Conservation (phyloP, 2,797 vertebrate genomes). For the Momotus momota region DNA sequence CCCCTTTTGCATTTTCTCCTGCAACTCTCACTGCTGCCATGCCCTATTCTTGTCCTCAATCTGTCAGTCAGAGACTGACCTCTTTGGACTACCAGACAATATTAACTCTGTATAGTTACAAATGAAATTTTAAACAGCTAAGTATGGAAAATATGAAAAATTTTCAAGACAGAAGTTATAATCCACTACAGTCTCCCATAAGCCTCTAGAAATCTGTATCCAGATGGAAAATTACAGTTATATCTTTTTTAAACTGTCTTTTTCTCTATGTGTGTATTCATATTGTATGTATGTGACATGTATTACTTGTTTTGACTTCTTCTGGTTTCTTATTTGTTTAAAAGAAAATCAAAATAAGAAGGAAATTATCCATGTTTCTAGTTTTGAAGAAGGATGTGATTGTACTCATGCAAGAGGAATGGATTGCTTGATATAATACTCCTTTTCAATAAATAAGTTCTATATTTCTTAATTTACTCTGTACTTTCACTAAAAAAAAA, state of each 20-base stretch:
- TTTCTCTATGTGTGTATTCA: neutral
- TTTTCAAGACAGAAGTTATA: slow-evolving; percentile 2
- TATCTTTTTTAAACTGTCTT: neutral
- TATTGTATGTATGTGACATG: neutral
- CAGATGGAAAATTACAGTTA: neutral
- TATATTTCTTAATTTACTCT: neutral
- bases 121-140: neutral
- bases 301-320: neutral
- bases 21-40: neutral
- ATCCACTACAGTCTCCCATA: neutral
- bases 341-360: neutral
- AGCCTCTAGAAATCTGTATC: neutral
- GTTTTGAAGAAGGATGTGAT: neutral
- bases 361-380: neutral
- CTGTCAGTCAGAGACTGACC: neutral
- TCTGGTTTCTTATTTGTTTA: neutral
- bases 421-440: neutral
- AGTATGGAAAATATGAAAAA: neutral
- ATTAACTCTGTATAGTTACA: neutral
- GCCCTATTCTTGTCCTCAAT: neutral
- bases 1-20: neutral
- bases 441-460: neutral
- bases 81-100: neutral
- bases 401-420: neutral
- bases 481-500: neutral